Evolutionary conservation across 2,888 invertebrate species (phyloP).

Genomic region (Linnaemya vulpina): DNA sequence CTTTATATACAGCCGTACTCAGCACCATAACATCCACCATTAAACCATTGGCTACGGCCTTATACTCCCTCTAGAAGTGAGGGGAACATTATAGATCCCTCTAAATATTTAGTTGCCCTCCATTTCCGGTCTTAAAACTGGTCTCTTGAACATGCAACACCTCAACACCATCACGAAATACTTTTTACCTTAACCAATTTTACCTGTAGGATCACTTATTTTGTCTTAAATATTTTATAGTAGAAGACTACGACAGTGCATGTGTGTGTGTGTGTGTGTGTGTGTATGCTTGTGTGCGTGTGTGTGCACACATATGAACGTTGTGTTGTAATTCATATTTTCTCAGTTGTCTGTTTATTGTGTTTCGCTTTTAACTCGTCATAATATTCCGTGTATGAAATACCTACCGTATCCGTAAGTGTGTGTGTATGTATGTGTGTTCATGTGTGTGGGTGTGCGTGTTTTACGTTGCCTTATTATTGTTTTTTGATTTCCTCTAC

Average conservation of each 20-base stretch:
- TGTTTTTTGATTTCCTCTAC: slow-evolving; percentile 71
- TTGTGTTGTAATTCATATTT: slow-evolving; percentile 60
- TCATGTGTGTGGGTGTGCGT: too few relatives aligned
- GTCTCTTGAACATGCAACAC: too few relatives aligned
- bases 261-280: background rate
- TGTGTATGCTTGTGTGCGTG: background rate
- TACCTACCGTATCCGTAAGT: background rate
- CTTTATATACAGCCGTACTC: too few relatives aligned
- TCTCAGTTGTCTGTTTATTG: slow-evolving; percentile 65
- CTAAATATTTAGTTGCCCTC: too few relatives aligned
- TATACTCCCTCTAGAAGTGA: too few relatives aligned
- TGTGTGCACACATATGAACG: slow-evolving; percentile 18
- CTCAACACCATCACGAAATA: too few relatives aligned
- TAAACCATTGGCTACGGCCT: too few relatives aligned
- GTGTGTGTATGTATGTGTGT: too few relatives aligned
- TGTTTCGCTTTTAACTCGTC: slow-evolving; percentile 58
- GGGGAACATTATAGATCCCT: too few relatives aligned
- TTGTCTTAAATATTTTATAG: background rate
- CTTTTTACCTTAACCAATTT: background rate
- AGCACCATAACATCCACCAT: too few relatives aligned
- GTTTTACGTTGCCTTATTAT: slow-evolving; percentile 54
- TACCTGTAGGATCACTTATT: slow-evolving; percentile 8
- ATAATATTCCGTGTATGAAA: slow-evolving; percentile 17
- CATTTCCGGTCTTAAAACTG: too few relatives aligned
- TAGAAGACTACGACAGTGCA: background rate